phyloP scores from a whole-genome alignment of 2,888 invertebrate genomes.

The Notodonta dromedarius region DNA sequence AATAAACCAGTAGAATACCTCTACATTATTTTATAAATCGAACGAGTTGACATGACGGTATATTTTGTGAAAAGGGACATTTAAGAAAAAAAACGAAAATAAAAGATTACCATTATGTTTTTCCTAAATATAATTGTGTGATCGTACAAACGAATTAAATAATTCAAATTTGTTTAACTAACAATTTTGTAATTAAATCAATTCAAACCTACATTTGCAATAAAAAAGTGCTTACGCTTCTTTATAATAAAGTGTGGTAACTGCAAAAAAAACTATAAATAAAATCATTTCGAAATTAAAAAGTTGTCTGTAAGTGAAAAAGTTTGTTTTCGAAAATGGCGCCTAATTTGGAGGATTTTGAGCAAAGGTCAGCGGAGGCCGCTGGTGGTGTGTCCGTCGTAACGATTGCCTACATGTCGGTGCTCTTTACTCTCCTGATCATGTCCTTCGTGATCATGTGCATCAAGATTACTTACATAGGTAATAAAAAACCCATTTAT shows the following conservation, averaged over 20 bases:
- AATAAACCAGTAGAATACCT: not conserved
- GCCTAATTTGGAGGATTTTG: slow-evolving; percentile 17
- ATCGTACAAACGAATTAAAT: slow-evolving; percentile 12
- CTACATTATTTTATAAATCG: not conserved
- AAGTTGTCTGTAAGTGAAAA: not conserved
- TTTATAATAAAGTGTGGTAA: too few species aligned
- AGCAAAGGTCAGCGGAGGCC: not conserved
- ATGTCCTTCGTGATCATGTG: slow-evolving; percentile 64
- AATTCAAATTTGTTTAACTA: slow-evolving; percentile 33
- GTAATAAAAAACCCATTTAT: slow-evolving; percentile 40
- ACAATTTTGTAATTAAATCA: slow-evolving; percentile 25
- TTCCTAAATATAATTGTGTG: slow-evolving; percentile 34
- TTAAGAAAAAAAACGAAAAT: slow-evolving; percentile 8
- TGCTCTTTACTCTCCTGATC: slow-evolving; percentile 48
- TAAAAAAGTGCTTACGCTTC: too few species aligned
- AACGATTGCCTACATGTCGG: slow-evolving; percentile 35
- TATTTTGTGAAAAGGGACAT: slow-evolving; percentile 3
- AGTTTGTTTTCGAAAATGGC: slow-evolving; percentile 22
- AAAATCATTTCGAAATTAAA: slow-evolving; percentile 7
- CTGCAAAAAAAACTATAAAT: slow-evolving; percentile 9
- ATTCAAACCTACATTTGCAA: too few species aligned
- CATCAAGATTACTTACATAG: slow-evolving; percentile 50
- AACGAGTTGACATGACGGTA: not conserved
- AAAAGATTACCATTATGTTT: slow-evolving; percentile 17
- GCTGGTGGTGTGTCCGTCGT: slow-evolving; percentile 16